These are phyloP conservation scores for Torymus texanus DNA, from an alignment of 2,888 invertebrate species.

Conservation along the genomic window DNA sequence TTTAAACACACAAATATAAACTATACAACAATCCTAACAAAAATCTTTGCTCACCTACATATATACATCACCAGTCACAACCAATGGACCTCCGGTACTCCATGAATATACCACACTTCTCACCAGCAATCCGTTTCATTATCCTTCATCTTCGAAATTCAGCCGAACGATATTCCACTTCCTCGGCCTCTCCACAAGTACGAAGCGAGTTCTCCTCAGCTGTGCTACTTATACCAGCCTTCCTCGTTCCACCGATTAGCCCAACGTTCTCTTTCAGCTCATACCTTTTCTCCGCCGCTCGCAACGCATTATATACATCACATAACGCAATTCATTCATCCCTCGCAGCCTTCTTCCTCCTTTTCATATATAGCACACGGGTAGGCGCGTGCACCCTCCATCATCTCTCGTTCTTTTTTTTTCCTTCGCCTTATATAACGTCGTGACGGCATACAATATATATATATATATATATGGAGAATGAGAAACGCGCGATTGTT, in stretches of 20 bases:
- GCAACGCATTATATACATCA: conserved; percentile 1
- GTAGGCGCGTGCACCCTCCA: background rate
- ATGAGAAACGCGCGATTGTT: conserved; percentile 25
- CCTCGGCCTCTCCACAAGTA: background rate
- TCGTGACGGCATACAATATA: conserved; percentile 4
- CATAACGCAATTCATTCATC: background rate
- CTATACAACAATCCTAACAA: too few relatives aligned
- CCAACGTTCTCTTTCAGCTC: background rate
- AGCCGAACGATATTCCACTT: background rate
- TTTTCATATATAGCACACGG: background rate
- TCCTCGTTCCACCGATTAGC: conserved; percentile 8
- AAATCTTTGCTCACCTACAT: too few relatives aligned
- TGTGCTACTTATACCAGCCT: too few relatives aligned
- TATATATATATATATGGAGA: too few relatives aligned
- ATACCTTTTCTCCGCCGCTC: background rate
- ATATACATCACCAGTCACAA: too few relatives aligned
- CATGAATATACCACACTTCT: background rate
- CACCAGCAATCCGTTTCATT: background rate
- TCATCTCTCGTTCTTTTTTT: conserved; percentile 4
- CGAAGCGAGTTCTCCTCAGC: too few relatives aligned
- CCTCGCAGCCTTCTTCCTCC: conserved; percentile 10
- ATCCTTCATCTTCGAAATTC: conserved; percentile 10
- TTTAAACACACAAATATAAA: too few relatives aligned
- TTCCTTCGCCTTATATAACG: background rate
- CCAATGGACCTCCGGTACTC: background rate